phyloP scores from a whole-genome alignment of 1,140 invertebrate genomes.

The Amphibalanus amphitrite region DNA sequence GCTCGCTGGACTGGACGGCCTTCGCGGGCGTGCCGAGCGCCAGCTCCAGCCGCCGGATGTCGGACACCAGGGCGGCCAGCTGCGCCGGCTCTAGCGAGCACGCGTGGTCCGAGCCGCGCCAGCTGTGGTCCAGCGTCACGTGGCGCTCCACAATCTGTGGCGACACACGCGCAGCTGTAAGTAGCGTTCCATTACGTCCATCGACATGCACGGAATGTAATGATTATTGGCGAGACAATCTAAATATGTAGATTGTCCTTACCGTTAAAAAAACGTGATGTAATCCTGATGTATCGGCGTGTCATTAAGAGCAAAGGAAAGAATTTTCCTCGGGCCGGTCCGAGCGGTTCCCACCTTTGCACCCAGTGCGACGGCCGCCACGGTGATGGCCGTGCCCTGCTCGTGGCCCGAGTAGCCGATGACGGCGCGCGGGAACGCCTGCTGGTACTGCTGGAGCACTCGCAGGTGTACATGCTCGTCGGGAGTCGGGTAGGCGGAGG shows the following conservation, averaged over 20 bases:
- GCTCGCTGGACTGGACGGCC: conserved; percentile 37
- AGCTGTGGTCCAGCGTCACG: conserved; percentile 49
- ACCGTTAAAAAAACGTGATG: too few species aligned
- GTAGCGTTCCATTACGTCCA: too few species aligned
- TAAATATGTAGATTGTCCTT: too few species aligned
- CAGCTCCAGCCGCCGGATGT: conserved; percentile 40
- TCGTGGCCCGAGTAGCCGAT: conserved; percentile 69
- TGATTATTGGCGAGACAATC: too few species aligned
- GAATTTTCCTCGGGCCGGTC: too few species aligned
- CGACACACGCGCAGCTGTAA: conserved; percentile 15
- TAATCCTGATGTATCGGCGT: too few species aligned
- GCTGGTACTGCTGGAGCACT: conserved; percentile 40
- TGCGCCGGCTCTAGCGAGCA: conserved; percentile 47
- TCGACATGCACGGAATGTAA: too few species aligned
- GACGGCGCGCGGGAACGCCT: conserved; percentile 41
- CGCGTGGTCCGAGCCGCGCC: conserved; percentile 57
- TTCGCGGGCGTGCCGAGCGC: conserved; percentile 42
- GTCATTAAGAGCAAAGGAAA: too few species aligned
- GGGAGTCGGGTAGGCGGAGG: conserved; percentile 54
- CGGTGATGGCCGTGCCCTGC: conserved; percentile 38
- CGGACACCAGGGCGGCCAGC: conserved; percentile 36
- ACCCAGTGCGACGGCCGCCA: conserved; percentile 36
- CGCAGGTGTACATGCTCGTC: conserved; percentile 44
- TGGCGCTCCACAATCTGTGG: conserved; percentile 54
- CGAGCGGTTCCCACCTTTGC: conserved; percentile 3